Conservation (phyloP, 2,113 vertebrate genomes). For the Ursus arctos region DNA sequence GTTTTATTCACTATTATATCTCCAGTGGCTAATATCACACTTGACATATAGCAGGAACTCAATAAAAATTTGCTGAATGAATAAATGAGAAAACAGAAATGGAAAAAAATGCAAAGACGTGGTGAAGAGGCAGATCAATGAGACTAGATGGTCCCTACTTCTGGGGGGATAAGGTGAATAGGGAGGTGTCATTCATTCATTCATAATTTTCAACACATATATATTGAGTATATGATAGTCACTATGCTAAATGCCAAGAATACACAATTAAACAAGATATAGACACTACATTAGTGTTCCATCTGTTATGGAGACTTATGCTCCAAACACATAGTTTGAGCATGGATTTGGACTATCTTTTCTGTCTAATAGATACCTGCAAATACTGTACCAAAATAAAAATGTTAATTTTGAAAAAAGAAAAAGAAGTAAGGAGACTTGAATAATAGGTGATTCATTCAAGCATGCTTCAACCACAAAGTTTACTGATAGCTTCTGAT, state of each 20-base stretch:
- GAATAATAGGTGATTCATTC: neutral
- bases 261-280: neutral
- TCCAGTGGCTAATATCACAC: neutral
- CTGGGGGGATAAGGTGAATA: neutral
- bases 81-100: neutral
- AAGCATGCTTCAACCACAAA: neutral
- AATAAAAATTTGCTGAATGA: neutral
- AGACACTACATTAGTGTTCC: neutral
- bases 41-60: neutral
- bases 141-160: neutral
- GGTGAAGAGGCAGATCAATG: neutral
- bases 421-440: neutral
- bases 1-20: neutral
- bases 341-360: neutral
- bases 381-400: neutral
- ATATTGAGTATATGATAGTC: neutral
- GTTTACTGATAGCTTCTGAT: neutral
- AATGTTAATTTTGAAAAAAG: neutral
- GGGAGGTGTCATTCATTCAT: neutral
- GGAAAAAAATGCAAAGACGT: neutral
- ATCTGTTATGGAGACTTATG: neutral
- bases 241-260: neutral
- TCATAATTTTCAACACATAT: neutral
- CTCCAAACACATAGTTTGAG: neutral
- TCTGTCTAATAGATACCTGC: neutral